phyloP scores from a whole-genome alignment of 2,888 invertebrate genomes.

The Liopterus haemorrhoidalis region DNA sequence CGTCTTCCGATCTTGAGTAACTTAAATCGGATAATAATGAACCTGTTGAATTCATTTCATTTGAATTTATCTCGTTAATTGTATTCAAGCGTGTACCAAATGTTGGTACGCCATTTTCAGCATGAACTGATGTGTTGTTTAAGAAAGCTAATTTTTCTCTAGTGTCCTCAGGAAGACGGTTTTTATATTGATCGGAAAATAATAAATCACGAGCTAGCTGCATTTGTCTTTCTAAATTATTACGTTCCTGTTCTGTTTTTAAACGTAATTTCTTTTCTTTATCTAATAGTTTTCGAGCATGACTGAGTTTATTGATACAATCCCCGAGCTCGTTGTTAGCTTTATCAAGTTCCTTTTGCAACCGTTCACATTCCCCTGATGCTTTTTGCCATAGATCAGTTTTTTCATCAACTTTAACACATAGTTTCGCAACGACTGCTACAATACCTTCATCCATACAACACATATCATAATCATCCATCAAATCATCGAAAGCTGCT shows the following conservation, averaged over 20 bases:
- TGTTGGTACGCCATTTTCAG: conserved; percentile 32
- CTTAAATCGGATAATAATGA: conserved; percentile 74
- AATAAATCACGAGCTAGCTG: conserved; percentile 67
- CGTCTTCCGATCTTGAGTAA: conserved; percentile 78
- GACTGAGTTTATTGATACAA: conserved; percentile 73
- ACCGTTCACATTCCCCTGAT: conserved; percentile 64
- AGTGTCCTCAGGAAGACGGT: conserved; percentile 71
- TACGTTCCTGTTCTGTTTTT: conserved; percentile 65
- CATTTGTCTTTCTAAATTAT: conserved; percentile 65
- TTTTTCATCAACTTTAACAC: conserved; percentile 66
- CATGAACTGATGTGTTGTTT: conserved; percentile 55
- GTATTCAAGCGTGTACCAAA: conserved; percentile 36
- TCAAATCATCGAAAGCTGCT: conserved; percentile 67
- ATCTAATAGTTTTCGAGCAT: conserved; percentile 74
- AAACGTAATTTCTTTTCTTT: conserved; percentile 68
- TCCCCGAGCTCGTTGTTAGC: conserved; percentile 66
- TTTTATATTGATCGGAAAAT: conserved; percentile 55
- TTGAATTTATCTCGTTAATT: conserved; percentile 40
- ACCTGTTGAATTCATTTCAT: conserved; percentile 74
- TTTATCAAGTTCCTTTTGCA: conserved; percentile 65
- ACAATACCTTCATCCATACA: conserved; percentile 62
- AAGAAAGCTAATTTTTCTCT: conserved; percentile 75
- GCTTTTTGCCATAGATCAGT: conserved; percentile 63
- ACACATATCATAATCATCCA: conserved; percentile 59
- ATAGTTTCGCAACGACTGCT: conserved; percentile 68